Conservation (phyloP, 2,888 invertebrate genomes). For the Punctoribates punctum region DNA sequence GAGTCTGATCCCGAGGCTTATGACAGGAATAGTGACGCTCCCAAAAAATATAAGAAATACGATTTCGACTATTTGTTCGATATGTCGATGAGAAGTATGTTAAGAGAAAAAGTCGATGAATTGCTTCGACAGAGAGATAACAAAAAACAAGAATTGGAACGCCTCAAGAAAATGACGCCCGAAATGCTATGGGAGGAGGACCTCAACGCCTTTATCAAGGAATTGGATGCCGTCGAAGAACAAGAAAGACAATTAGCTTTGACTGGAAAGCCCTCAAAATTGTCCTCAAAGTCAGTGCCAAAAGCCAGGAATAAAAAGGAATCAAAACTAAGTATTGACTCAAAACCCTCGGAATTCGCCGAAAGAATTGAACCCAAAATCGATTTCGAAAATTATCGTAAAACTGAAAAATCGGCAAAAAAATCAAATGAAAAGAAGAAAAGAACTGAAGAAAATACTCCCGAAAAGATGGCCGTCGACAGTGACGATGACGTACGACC, state of each 20-base stretch:
- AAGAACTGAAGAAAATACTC: slow-evolving; percentile 38
- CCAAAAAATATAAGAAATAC: slow-evolving; percentile 47
- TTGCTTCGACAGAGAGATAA: slow-evolving; percentile 77
- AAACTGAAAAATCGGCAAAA: no score
- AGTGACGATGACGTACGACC: slow-evolving; percentile 42
- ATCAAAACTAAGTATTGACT: slow-evolving; percentile 22
- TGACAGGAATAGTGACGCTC: slow-evolving; percentile 47
- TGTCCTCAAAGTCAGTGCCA: slow-evolving; percentile 58
- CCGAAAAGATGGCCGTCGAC: slow-evolving; percentile 35
- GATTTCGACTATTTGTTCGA: slow-evolving; percentile 91
- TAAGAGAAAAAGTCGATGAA: slow-evolving; percentile 87
- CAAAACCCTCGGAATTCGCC: slow-evolving; percentile 54
- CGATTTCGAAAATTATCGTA: slow-evolving; percentile 51
- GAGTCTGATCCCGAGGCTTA: slow-evolving; percentile 51
- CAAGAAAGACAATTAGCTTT: slow-evolving; percentile 61
- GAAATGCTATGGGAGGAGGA: slow-evolving; percentile 82
- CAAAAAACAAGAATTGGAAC: slow-evolving; percentile 65
- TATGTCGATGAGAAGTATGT: slow-evolving; percentile 93
- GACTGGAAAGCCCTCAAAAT: slow-evolving; percentile 61
- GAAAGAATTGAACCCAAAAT: slow-evolving; percentile 52
- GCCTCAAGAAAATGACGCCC: slow-evolving; percentile 66
- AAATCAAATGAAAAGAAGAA: slow-evolving; percentile 35
- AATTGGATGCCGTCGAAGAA: slow-evolving; percentile 61
- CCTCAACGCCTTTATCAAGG: slow-evolving; percentile 64
- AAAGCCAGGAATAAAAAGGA: neutral